Evolutionary conservation across 2,888 invertebrate genomes (phyloP).

Genomic region (Shargacucullia verbasci): DNA sequence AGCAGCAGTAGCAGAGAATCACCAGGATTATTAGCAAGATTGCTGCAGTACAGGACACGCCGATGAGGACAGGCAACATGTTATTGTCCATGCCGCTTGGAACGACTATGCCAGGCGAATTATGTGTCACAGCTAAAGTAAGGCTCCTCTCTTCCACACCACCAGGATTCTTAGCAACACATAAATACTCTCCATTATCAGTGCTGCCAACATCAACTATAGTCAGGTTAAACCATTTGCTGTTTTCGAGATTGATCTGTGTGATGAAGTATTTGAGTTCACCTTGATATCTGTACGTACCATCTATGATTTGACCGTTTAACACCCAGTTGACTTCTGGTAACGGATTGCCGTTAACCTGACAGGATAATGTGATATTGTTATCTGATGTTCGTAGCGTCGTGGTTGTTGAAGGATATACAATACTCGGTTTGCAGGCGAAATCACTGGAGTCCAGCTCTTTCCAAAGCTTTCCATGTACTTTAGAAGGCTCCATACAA

Average conservation of each 20-base stretch:
- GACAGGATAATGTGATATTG: slow-evolving; percentile 93
- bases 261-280: slow-evolving; percentile 84
- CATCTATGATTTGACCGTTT: slow-evolving; percentile 90
- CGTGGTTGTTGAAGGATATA: slow-evolving; percentile 89
- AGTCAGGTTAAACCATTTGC: slow-evolving; percentile 91
- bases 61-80: slow-evolving; percentile 87
- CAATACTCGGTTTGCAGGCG: slow-evolving; percentile 94
- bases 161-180: slow-evolving; percentile 94
- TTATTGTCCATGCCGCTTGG: slow-evolving; percentile 89
- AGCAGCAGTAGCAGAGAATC: slow-evolving; percentile 89
- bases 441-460: slow-evolving; percentile 92
- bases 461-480: slow-evolving; percentile 93
- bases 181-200: slow-evolving; percentile 93
- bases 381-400: slow-evolving; percentile 90
- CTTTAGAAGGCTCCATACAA: slow-evolving; percentile 91
- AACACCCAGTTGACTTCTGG: slow-evolving; percentile 93
- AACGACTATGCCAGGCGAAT: slow-evolving; percentile 78
- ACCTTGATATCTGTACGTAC: slow-evolving; percentile 83
- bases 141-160: slow-evolving; percentile 94
- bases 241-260: slow-evolving; percentile 75
- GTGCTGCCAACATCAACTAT: slow-evolving; percentile 90
- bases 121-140: slow-evolving; percentile 87
- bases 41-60: slow-evolving; percentile 82
- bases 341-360: slow-evolving; percentile 92
- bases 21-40: slow-evolving; percentile 85